Conservation (phyloP, 2,797 vertebrate genomes). For the Synaphobranchus kaupii region DNA sequence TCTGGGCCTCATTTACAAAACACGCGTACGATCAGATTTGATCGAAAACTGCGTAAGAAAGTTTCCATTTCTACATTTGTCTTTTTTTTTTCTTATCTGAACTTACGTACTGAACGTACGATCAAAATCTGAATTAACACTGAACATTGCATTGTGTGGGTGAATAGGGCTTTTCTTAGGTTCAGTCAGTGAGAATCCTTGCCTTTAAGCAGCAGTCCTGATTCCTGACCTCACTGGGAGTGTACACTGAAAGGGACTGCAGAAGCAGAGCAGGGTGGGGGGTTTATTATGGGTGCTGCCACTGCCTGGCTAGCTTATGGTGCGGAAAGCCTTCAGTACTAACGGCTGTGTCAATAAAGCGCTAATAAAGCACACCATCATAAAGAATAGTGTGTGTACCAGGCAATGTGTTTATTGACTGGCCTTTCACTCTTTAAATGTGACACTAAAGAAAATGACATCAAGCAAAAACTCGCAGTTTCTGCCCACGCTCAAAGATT, state of each 20-base stretch:
- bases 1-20: too few species aligned
- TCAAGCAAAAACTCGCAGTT: not conserved
- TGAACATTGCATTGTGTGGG: not conserved
- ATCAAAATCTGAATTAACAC: not conserved
- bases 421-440: not conserved
- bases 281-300: not conserved
- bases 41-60: too few species aligned
- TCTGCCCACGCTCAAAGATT: not conserved
- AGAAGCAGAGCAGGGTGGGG: not conserved
- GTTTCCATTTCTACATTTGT: too few species aligned
- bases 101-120: too few species aligned
- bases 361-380: not conserved
- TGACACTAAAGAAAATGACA: not conserved
- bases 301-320: not conserved
- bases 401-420: not conserved
- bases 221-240: not conserved
- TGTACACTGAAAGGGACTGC: not conserved
- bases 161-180: not conserved
- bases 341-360: not conserved
- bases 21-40: too few species aligned
- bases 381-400: not conserved
- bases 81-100: too few species aligned
- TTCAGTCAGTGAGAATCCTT: not conserved
- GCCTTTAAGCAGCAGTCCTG: not conserved
- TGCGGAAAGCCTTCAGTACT: not conserved